These are phyloP conservation scores for Rutilus rutilus DNA, from an alignment of 2,113 vertebrate species.

Conservation along the genomic window DNA sequence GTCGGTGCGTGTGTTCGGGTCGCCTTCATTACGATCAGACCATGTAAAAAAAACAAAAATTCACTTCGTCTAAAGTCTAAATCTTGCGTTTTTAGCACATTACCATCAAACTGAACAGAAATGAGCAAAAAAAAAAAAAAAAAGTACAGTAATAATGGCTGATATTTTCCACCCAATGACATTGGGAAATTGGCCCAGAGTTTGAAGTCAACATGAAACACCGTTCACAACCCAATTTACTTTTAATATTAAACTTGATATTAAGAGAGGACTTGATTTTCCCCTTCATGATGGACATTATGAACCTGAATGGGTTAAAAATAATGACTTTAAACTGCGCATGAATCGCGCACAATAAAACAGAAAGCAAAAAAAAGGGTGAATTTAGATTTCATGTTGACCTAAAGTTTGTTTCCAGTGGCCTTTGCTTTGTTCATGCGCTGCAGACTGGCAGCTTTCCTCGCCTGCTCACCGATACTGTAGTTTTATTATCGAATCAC, in stretches of 20 bases:
- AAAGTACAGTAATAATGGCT: constrained; percentile 22
- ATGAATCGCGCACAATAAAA: too few relatives aligned
- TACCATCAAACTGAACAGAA: not conserved
- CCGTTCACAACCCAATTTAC: not conserved
- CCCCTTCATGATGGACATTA: not conserved
- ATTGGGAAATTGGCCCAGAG: not conserved
- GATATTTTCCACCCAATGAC: not conserved
- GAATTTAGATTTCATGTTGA: not conserved
- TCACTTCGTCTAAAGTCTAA: too few relatives aligned
- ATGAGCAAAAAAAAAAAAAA: not conserved
- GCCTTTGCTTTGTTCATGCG: constrained; percentile 47
- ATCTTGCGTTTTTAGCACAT: not conserved
- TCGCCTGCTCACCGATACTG: not conserved
- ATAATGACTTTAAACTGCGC: not conserved
- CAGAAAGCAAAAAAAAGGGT: not conserved
- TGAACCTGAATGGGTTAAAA: not conserved
- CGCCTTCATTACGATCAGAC: not conserved
- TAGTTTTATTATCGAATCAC: not conserved
- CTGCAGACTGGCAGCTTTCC: too few relatives aligned
- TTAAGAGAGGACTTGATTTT: not conserved
- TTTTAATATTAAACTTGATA: not conserved
- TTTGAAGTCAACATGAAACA: not conserved
- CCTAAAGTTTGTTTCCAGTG: constrained; percentile 9
- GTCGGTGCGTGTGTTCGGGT: constrained; percentile 40
- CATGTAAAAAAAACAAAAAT: too few relatives aligned